Evolutionary conservation across 30 jellyfish, hydroid and myxozoan genomes (phyloP), one percentile per base, ranked within the genome.

Genomic region (Hydractinia symbiolongicarpus): DNA sequence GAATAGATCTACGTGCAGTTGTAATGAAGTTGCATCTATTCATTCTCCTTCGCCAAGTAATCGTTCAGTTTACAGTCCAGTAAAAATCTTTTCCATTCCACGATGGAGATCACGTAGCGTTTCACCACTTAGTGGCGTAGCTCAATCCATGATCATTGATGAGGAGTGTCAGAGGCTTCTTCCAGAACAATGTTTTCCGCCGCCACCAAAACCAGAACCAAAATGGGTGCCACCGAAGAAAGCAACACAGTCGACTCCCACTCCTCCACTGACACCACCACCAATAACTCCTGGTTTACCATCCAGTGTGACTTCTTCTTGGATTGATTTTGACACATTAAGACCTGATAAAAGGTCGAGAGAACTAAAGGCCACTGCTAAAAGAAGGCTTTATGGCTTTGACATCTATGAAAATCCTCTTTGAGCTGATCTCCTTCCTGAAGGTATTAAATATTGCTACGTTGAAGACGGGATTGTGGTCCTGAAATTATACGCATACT

Each of bases 181-280:
- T n/a, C 9, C 40, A 64, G 74, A 64, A 64, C 19, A 64, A 13
- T 13, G 7, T 4, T n/a, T n/a, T n/a, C 52, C 17, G 7, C 74
- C 74, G 4, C 16, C 9, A 64, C 74, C 19, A 64, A 64, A 51
- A 13, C 74, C 74, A n/a, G 74, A 64, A 64, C 74, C 74, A 64
- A 44, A 51, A 6, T 64, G 19, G 19, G 9, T 7, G 19, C 40
- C 40, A 51, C 52, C 52, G 19, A 44, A 44, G 40, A n/a, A 64
- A 7, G 6, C 19, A 6, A 0, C 9, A 8, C 9, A 7, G 17
- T 4, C 40, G 17, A 6, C 40, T 58, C 9, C 16, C 52, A n/a
- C 17, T n/a, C 74, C 74, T 7, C 9, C 19, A 64, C 19, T 4
- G 9, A 13, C 16, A 64, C 74, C 9, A 6, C 19, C 52, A 64